phyloP scores from a whole-genome alignment of 2,113 vertebrate species.

The Oreochromis tanganicae region DNA sequence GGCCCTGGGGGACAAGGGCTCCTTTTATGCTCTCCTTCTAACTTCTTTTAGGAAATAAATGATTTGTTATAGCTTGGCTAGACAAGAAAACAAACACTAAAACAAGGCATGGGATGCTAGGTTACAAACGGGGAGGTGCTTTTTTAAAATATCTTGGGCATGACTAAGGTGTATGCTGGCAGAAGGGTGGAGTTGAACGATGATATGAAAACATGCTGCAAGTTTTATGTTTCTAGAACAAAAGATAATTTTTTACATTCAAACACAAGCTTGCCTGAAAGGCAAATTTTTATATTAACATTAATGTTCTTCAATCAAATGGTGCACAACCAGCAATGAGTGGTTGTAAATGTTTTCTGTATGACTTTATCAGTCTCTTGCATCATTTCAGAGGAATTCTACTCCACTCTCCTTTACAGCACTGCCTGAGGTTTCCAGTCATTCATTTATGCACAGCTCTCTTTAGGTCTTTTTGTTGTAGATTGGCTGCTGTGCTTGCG shows the following conservation, averaged over 20 bases:
- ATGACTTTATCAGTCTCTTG: background rate
- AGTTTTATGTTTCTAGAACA: background rate
- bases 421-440: background rate
- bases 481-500: background rate
- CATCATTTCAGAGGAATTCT: background rate
- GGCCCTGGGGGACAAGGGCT: slow-evolving; percentile 28
- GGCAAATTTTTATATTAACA: background rate
- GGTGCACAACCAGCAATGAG: too few species aligned
- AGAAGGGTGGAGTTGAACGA: background rate
- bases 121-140: background rate
- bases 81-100: background rate
- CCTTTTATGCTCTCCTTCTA: background rate
- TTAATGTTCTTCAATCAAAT: background rate
- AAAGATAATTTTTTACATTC: background rate
- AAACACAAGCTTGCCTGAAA: background rate
- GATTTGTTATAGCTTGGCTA: slow-evolving; percentile 12
- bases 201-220: background rate
- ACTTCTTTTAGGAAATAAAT: background rate
- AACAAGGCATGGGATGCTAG: background rate
- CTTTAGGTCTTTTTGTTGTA: background rate
- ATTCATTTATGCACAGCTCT: background rate
- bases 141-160: background rate
- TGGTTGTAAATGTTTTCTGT: background rate
- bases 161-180: background rate
- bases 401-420: background rate